Evolutionary conservation across 2,888 invertebrate genomes (phyloP).

Genomic region (Aplocera efformata): DNA sequence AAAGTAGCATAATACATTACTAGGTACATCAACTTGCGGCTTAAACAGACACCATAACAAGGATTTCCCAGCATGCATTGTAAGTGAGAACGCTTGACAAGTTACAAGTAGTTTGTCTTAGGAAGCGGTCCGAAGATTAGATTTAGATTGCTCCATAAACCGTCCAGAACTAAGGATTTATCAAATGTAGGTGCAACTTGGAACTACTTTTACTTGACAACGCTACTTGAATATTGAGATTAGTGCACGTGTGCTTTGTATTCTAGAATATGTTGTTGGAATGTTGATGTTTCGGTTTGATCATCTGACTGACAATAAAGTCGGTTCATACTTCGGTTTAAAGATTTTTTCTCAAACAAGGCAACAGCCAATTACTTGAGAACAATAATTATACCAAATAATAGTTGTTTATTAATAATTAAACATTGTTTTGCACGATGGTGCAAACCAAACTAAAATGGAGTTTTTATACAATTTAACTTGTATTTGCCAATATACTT

Average conservation of each 20-base stretch:
- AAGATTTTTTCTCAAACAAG: no score
- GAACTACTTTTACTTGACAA: slow-evolving; percentile 13
- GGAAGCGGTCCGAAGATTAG: slow-evolving; percentile 53
- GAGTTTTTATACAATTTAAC: no score
- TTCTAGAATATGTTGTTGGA: neutral
- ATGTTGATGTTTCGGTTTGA: no score
- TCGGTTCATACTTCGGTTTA: no score
- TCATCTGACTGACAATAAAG: no score
- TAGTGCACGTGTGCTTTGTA: no score
- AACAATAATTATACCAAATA: no score
- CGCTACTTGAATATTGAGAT: slow-evolving; percentile 22
- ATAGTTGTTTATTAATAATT: no score
- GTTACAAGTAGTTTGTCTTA: slow-evolving; percentile 48
- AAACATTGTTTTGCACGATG: no score
- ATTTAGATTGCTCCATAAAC: slow-evolving; percentile 55
- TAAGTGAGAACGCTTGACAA: slow-evolving; percentile 45
- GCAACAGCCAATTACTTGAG: no score
- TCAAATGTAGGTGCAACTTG: slow-evolving; percentile 31
- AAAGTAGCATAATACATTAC: neutral
- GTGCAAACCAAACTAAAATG: no score
- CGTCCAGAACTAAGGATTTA: slow-evolving; percentile 44
- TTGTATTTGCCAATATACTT: slow-evolving; percentile 3
- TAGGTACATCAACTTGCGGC: slow-evolving; percentile 2
- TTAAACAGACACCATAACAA: slow-evolving; percentile 14
- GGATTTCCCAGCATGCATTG: slow-evolving; percentile 31